These are phyloP conservation scores for Rhinolophus ferrumequinum DNA, from an alignment of 2,113 vertebrate genomes.

Conservation along the genomic window DNA sequence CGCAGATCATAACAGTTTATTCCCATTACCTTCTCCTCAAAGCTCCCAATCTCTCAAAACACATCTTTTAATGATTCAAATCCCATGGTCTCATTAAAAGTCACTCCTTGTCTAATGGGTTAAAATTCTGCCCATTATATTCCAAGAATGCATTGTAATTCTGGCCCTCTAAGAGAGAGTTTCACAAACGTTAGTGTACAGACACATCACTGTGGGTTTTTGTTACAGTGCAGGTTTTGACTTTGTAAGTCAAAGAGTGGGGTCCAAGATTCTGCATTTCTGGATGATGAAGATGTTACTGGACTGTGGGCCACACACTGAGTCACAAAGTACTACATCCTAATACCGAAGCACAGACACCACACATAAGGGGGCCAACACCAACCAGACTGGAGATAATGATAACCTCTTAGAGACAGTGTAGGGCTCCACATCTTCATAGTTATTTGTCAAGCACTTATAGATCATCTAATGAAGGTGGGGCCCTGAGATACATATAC, in stretches of 20 bases:
- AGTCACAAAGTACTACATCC: neutral
- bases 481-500: neutral
- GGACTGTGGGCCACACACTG: neutral
- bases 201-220: neutral
- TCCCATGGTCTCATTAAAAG: neutral
- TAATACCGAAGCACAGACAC: neutral
- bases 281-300: neutral
- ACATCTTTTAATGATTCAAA: neutral
- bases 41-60: neutral
- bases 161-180: too few species aligned
- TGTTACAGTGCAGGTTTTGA: neutral
- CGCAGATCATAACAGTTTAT: neutral
- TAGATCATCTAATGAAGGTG: neutral
- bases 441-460: neutral
- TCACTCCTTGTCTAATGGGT: neutral
- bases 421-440: neutral
- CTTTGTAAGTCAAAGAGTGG: neutral
- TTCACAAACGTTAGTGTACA: neutral
- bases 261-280: neutral
- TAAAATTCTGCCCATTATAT: neutral
- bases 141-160: neutral
- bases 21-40: too few species aligned
- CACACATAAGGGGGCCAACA: neutral
- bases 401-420: neutral
- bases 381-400: neutral